Base-by-base conservation (phyloP, 92 coral and sea anemone genomes). In the Porites divaricata region DNA sequence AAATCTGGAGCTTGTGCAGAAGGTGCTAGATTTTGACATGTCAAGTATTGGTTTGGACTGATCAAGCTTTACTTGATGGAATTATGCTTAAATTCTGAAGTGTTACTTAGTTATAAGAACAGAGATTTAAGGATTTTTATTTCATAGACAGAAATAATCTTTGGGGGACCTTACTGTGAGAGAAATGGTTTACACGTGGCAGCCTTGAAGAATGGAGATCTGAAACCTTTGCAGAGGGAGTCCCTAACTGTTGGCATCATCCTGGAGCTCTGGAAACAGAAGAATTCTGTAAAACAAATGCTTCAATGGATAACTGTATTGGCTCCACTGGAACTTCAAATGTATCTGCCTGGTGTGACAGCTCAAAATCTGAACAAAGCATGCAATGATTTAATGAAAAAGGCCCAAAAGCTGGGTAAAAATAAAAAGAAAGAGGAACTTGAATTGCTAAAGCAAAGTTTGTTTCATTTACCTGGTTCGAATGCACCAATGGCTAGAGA, bases 401-500 rank as follows among this genome's bases (percentile, higher is more conserved):
- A 79, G 23, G 58, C 16, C 84, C 72, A 65, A 79, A 79, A 66
- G 59, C 48, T 17, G 5, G 84, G 72, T 28, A 48, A 65, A 56
- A 66, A 63, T 53, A 83, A 83, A 83, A 83, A 83, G 72, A 62
- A 83, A 83, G 81, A 57, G 81, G 41, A 28, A 28, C 41, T 28
- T 28, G 41, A 28, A 28, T 28, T 28, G 5, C 41, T 28, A 28
- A 28, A 83, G 81, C 80, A 62, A 83, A 74, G 74, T 83, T 83
- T 83, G 72, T 83, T 83, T 83, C 74, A 83, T 83, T 83, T 83
- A 74, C 87, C 87, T 74, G 81, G 87, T 74, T 83, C 87, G 35
- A 83, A 83, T 63, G 87, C 87, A 73, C 87, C 87, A 74, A 83
- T 83, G 81, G 87, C 20, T 51, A 83, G 81, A 83, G 80, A 63